These are phyloP conservation scores for Podarcis raffonei DNA, from an alignment of 2,113 vertebrate genomes.

Conservation along the genomic window DNA sequence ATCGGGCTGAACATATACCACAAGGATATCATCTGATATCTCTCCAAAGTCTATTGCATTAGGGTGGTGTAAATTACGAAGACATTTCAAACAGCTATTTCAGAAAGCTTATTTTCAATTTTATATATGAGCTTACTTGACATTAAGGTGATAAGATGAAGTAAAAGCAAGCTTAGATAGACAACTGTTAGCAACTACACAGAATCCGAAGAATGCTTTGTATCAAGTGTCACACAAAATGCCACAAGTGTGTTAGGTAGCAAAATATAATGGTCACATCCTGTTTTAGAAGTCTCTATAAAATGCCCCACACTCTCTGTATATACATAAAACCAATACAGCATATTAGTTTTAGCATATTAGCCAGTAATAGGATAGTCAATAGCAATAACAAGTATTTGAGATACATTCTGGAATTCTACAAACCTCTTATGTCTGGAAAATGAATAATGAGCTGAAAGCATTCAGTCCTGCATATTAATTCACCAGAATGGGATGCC, in stretches of 20 bases:
- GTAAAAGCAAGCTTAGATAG: conserved; percentile 30
- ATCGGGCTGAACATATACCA: conserved; percentile 11
- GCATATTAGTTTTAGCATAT: conserved; percentile 28
- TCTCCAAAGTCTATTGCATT: not conserved
- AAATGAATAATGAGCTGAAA: conserved; percentile 70
- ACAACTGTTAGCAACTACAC: conserved; percentile 40
- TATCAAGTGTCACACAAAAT: conserved; percentile 26
- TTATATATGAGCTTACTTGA: conserved; percentile 46
- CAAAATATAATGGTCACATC: not conserved
- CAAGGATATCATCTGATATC: conserved; percentile 19
- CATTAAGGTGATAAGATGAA: conserved; percentile 20
- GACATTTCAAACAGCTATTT: conserved; percentile 15
- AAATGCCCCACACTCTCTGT: conserved; percentile 21
- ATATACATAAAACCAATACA: conserved; percentile 39
- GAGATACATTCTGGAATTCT: conserved; percentile 53
- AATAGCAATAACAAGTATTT: conserved; percentile 35
- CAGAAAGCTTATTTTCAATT: conserved; percentile 29
- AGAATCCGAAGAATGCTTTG: conserved; percentile 2
- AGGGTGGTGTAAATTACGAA: not conserved
- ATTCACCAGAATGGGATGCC: conserved; percentile 77
- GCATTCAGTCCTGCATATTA: conserved; percentile 74
- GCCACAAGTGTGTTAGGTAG: conserved; percentile 17
- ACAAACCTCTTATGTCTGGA: conserved; percentile 53
- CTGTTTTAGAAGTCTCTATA: not conserved
- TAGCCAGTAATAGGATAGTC: conserved; percentile 34